phyloP scores from a whole-genome alignment of 2,113 vertebrate species.

The Drymodes brunneopygia region DNA sequence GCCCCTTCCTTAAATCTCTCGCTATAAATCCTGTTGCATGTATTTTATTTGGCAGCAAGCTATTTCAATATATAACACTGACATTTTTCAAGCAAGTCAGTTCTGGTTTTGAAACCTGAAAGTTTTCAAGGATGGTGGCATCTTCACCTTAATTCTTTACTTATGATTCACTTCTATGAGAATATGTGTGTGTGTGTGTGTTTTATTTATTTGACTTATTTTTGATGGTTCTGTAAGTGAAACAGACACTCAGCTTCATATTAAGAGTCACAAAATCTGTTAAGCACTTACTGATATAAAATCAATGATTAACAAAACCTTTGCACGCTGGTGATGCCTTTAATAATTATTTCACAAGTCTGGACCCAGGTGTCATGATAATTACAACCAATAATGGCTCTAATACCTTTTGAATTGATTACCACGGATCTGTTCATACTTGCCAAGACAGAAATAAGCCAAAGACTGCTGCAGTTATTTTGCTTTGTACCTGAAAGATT shows the following conservation, averaged over 20 bases:
- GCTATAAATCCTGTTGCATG: slow-evolving; percentile 13
- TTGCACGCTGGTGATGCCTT: neutral
- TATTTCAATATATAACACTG: slow-evolving; percentile 20
- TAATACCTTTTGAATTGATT: slow-evolving; percentile 57
- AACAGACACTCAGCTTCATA: neutral
- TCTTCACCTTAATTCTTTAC: neutral
- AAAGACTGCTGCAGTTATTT: neutral
- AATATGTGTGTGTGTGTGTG: neutral
- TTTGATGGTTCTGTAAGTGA: neutral
- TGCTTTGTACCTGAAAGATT: neutral
- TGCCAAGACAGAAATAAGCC: neutral
- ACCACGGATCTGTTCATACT: slow-evolving; percentile 1
- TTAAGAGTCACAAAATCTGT: neutral
- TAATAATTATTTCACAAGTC: slow-evolving; percentile 18
- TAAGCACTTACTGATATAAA: slow-evolving; percentile 35
- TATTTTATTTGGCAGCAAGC: slow-evolving; percentile 36
- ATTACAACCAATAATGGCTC: slow-evolving; percentile 22
- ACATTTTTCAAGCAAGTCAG: slow-evolving; percentile 36
- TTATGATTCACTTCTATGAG: neutral
- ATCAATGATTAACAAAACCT: slow-evolving; percentile 31
- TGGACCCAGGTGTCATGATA: slow-evolving; percentile 23
- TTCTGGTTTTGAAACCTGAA: neutral
- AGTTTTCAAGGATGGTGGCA: neutral
- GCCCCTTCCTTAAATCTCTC: slow-evolving; percentile 23
- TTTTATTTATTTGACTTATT: neutral